phyloP scores from a whole-genome alignment of 1,140 invertebrate genomes.

The Diprion similis region DNA sequence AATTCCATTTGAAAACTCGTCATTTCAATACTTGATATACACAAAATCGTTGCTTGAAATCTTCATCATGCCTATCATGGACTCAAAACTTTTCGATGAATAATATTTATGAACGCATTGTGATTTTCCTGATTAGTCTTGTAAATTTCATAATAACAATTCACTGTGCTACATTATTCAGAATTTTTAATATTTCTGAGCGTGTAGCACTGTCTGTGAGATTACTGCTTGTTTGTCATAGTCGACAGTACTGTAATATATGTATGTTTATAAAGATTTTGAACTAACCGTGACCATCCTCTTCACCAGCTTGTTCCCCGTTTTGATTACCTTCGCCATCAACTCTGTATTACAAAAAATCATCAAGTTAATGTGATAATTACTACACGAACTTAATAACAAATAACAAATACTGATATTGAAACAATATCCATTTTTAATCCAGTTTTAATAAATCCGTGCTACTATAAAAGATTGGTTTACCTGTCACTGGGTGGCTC shows the following conservation, averaged over 20 bases:
- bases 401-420: constrained; percentile 1
- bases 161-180: not conserved
- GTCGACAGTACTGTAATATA: not conserved
- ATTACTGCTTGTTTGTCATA: not conserved
- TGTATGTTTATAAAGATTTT: not conserved
- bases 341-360: constrained; percentile 49
- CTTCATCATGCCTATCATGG: too few species aligned
- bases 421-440: not conserved
- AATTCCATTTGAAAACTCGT: too few species aligned
- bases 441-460: not conserved
- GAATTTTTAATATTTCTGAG: not conserved
- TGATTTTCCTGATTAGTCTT: not conserved
- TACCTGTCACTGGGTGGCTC: constrained; percentile 64
- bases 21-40: too few species aligned
- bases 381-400: constrained; percentile 7
- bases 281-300: constrained; percentile 58
- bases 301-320: constrained; percentile 65
- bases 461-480: constrained; percentile 19
- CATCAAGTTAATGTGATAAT: not conserved
- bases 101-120: too few species aligned
- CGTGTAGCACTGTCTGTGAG: not conserved
- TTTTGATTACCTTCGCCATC: constrained; percentile 70
- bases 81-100: too few species aligned
- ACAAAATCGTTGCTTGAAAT: too few species aligned
- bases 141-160: constrained; percentile 1